A percentile compares a stretch with the other conserved stretches of the same genome.
phyloP scores from a whole-genome alignment of 1,140 invertebrate genomes.

The Spodoptera litura region DNA sequence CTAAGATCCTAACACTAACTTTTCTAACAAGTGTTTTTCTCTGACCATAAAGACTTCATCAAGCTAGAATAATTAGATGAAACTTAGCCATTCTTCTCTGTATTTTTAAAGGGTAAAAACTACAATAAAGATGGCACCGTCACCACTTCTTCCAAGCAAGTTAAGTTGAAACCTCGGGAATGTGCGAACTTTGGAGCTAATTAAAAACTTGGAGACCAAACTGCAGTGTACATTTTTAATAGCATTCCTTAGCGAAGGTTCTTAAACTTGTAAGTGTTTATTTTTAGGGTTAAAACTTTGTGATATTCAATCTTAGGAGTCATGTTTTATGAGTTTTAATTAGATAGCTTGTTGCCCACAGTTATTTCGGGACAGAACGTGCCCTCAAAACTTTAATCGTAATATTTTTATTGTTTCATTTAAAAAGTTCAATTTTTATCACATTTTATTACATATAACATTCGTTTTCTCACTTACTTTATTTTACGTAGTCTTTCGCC shows the following conservation, averaged over 20 bases:
- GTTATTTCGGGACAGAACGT: too few relatives aligned
- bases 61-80: background rate
- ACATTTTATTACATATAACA: too few relatives aligned
- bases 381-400: too few relatives aligned
- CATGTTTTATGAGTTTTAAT: slow-evolving; percentile 3
- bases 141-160: background rate
- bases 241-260: slow-evolving; percentile 24
- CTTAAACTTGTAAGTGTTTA: slow-evolving; percentile 37
- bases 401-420: too few relatives aligned
- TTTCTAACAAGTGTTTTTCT: too few relatives aligned
- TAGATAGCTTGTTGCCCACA: background rate
- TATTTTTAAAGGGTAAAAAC: slow-evolving; percentile 5
- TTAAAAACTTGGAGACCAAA: slow-evolving; percentile 44
- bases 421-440: too few relatives aligned
- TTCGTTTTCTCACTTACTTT: too few relatives aligned
- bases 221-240: slow-evolving; percentile 41
- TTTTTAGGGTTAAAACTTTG: slow-evolving; percentile 18
- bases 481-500: too few relatives aligned
- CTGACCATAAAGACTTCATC: too few relatives aligned
- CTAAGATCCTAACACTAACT: too few relatives aligned
- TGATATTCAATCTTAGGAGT: slow-evolving; percentile 8
- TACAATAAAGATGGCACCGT: slow-evolving; percentile 11
- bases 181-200: slow-evolving; percentile 39
- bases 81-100: background rate
- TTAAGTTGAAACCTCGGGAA: slow-evolving; percentile 20